Evolutionary conservation across 2,797 vertebrate species (phyloP), one percentile per base, ranked within the genome.

Genomic region (Chloroceryle amazona): DNA sequence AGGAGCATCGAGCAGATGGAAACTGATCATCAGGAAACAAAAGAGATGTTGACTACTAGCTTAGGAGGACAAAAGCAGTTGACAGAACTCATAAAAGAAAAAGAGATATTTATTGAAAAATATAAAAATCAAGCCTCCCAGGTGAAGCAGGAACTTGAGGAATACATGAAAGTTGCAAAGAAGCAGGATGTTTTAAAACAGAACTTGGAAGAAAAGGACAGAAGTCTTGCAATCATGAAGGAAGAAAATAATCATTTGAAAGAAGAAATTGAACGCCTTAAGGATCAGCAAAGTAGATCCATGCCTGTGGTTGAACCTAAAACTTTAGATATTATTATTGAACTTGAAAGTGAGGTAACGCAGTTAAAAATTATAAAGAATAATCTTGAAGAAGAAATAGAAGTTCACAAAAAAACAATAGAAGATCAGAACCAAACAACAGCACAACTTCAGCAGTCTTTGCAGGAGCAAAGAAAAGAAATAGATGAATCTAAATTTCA

Each of bases 221-320:
- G 97, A 93, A 99, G 98, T 82, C 98, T 99, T 58, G 98, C 99
- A 4, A 97, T 97, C 16, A 99, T 99, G 99, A 99, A 99, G 89
- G 99, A 99, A 96, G 99, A 99, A 96, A 99, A 99, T 96, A 99
- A 98, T 91, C 99, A 99, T 87, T 97, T 99, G 79, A 99, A 99
- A 75, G 99, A 99, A 96, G 99, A 99, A 96, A 98, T 99, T 1
- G 99, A 99, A 67, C 98, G 99, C 3, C 82, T 99, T 61, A 97
- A 98, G 78, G 99, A 99, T 86, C 99, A 99, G 93, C 99, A 99
- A 65, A 99, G 98, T 96, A 98, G 99, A 89, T 98, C 98, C 6
- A 97, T 92, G 2, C 93, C 97, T 33, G 89, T 97, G 60, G 96
- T 99, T 21, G 99, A 99, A 76, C 99, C 99, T 12, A 99, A 98